phyloP scores from a whole-genome alignment of 2,797 vertebrate species.

The Euthynnus affinis region DNA sequence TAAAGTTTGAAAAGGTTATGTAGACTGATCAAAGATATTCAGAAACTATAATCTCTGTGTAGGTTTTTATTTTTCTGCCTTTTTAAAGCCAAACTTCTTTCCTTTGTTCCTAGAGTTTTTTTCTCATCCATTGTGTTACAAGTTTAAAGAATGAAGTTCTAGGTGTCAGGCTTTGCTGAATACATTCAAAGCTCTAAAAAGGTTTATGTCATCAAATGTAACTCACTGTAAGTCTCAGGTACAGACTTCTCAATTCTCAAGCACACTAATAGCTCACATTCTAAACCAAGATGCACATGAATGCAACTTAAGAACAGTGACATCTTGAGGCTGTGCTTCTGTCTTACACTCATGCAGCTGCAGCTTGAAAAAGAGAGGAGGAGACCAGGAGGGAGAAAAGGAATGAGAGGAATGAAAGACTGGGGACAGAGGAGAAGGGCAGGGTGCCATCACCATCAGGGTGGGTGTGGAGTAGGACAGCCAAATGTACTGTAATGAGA shows the following conservation, averaged over 20 bases:
- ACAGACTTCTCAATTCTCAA: neutral
- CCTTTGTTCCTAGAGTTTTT: neutral
- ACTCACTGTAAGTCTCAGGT: neutral
- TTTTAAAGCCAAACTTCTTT: neutral
- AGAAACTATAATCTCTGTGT: neutral
- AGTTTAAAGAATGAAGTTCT: neutral
- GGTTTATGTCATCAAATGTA: neutral
- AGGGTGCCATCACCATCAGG: constrained; percentile 18
- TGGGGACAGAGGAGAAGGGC: constrained; percentile 21
- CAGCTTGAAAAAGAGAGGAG: neutral
- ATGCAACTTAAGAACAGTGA: constrained; percentile 41
- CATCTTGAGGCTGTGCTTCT: constrained; percentile 31
- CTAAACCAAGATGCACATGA: neutral
- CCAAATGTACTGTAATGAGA: constrained; percentile 68
- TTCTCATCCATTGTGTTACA: neutral
- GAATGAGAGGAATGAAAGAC: constrained; percentile 43
- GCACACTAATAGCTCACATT: neutral
- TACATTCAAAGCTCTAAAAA: neutral
- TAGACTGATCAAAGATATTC: neutral
- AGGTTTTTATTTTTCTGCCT: neutral
- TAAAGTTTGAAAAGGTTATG: constrained; percentile 14
- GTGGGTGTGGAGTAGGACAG: constrained; percentile 30
- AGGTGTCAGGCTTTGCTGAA: neutral
- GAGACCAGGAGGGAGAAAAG: constrained; percentile 18
- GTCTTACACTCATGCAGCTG: neutral